Base-by-base conservation (phyloP, 92 coral and sea anemone genomes). In the Siderastrea radians region DNA sequence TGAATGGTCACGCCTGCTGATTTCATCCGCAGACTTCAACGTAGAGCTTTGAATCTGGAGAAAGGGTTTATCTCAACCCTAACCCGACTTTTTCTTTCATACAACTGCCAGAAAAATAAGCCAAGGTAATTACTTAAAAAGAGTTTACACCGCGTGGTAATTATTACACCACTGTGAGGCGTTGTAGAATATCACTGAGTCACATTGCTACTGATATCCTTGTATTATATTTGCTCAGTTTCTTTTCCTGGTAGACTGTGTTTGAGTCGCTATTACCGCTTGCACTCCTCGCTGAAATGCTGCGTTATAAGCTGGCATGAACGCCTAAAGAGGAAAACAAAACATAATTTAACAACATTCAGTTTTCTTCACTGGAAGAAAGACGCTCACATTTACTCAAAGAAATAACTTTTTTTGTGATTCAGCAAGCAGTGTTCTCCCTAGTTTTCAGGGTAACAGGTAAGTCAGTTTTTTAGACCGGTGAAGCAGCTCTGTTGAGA, bases 261-360 rank as follows among this genome's bases (percentile, higher is more conserved):
- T 17, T 26, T 74, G 87, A 0, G 80, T 3, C 7, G 91, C 84
- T 12, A 81, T 90, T 7, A 95, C 87, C 2, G 98, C 98, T 80
- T 90, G 94, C 7, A 90, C 84, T 26, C 98, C 98, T 61, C 95
- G 94, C 84, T 93, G 92, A 80, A 95, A 82, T 16, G 94, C 85
- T 3, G 94, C 91, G 38, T 88, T 86, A 78, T 95, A 95, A 13
- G 86, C 82, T 43, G 98, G 98, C 81, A 95, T 89, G 66, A 95
- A 93, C 47, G 74, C 90, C 98, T 95, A 77, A 62, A 26, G 38
- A 26, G 38, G 58, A 80, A 86, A 13, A 77, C 19, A 84, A 7
- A 65, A 68, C 4, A 62, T 54, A 64, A 52, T 13, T 49, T 2
- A 3, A 13, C 43, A 10, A 57, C 43, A 12, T 5, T 4, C 26